Base-by-base conservation (phyloP, 2,797 vertebrate species). In the Pseudochirops cupreus region DNA sequence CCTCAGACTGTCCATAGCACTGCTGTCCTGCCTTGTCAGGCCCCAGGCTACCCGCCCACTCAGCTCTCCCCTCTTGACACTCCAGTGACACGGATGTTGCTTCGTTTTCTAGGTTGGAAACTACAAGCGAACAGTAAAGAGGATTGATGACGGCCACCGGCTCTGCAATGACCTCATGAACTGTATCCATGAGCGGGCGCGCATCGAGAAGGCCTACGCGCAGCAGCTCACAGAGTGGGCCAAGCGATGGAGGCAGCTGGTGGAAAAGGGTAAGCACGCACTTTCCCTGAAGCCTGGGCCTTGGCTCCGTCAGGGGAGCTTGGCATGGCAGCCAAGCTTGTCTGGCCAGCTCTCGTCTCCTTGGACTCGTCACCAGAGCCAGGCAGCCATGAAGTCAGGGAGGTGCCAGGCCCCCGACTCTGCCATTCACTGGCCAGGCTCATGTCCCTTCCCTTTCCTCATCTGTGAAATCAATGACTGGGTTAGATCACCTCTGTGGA, bases 201-300 rank as follows among this genome's bases (percentile, higher is more conserved):
- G 99, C 90, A 99, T 99, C 24, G 99, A 99, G 98, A 99, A 99
- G 98, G 97, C 97, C 0, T 99, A 99, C 0, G 99, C 99, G 0
- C 99, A 99, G 98, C 99, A 99, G 98, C 99, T 99, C 94, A 99
- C 99, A 0, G 99, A 99, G 96, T 99, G 99, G 99, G 99, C 99
- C 92, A 99, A 99, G 95, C 99, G 99, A 92, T 99, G 99, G 99
- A 99, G 99, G 93, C 99, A 99, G 92, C 99, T 99, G 0, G 99
- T 99, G 93, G 99, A 99, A 91, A 99, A 99, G 99, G 99, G 99
- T 99, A 98, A 94, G 95, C 9, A 5, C 9, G 5, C 4, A 54
- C 26, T 0, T 21, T 0, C 7, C 91, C 1, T 1, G 1, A 50
- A 46, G 33, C 67, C n/a, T 4, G n/a, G 67, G n/a, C 67, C 33